These are phyloP conservation scores for Parthenolecanium corni DNA, from an alignment of 2,888 invertebrate genomes.

Conservation along the genomic window DNA sequence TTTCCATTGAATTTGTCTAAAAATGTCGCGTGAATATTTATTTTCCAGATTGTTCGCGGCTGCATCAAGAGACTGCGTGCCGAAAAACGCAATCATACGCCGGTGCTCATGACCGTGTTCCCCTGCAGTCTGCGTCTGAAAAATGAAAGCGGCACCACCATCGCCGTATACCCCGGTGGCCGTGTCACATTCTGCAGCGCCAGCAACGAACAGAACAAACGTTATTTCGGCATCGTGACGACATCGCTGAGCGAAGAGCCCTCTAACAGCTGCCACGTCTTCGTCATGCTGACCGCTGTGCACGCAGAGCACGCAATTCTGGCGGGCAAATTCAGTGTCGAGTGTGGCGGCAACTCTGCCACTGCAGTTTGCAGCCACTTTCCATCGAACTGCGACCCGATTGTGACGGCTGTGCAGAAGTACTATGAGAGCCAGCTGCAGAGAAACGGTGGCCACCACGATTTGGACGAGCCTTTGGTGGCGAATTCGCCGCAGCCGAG, in stretches of 20 bases:
- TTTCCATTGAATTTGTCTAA: too few relatives aligned
- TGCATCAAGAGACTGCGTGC: slow-evolving; percentile 80
- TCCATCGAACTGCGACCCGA: slow-evolving; percentile 64
- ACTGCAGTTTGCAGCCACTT: slow-evolving; percentile 78
- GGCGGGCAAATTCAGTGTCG: slow-evolving; percentile 71
- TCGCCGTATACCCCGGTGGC: slow-evolving; percentile 78
- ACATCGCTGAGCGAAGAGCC: slow-evolving; percentile 54
- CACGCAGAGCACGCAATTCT: slow-evolving; percentile 69
- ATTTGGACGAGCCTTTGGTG: slow-evolving; percentile 37
- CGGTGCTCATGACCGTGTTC: slow-evolving; percentile 72
- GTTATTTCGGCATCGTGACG: slow-evolving; percentile 87
- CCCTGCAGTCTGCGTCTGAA: slow-evolving; percentile 67
- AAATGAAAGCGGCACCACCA: slow-evolving; percentile 59
- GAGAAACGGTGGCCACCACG: background rate
- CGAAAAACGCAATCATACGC: slow-evolving; percentile 74
- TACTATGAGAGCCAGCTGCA: slow-evolving; percentile 42
- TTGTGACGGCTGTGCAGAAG: slow-evolving; percentile 47
- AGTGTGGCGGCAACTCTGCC: slow-evolving; percentile 62
- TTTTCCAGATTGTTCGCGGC: slow-evolving; percentile 58
- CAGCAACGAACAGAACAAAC: slow-evolving; percentile 77
- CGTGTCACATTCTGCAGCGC: slow-evolving; percentile 80
- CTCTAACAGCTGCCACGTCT: slow-evolving; percentile 88
- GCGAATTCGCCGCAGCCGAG: slow-evolving; percentile 77
- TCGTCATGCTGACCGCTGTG: slow-evolving; percentile 80
- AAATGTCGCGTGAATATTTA: too few relatives aligned